Evolutionary conservation across 1,140 invertebrate species (phyloP), one percentile per base, ranked within the genome.

Genomic region (Scylla paramamosain): DNA sequence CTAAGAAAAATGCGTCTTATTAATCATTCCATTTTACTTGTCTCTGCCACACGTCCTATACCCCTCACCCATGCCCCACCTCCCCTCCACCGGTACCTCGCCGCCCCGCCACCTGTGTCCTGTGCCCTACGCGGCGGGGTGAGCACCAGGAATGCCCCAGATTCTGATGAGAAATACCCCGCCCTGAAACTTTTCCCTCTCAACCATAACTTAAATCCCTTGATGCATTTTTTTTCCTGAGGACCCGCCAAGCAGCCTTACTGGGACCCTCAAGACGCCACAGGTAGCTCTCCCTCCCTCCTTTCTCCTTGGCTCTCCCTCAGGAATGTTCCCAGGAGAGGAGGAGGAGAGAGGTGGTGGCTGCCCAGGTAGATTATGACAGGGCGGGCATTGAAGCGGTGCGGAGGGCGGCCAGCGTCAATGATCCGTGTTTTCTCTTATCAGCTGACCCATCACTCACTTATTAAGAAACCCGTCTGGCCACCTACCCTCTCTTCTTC

Each of bases 281-380:
- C 12, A 77, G 20, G 67, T 20, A 77, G 67, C 39, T 90, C 39
- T 39, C 39, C 8, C 20, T 77, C 67, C 67, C 67, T n/a, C 67
- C n/a, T n/a, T 77, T 20, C 67, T 77, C 67, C 67, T 77, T 77
- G 20, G 0, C n/a, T n/a, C 67, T 10, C 4, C 12, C 39, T 48
- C 39, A 89, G 88, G 88, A 89, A 89, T 89, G 31, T 46, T 89
- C 88, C 48, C 39, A 89, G 88, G 88, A 0, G 48, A 32, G 86
- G 31, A 31, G 14, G 28, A 32, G 14, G 83, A 31, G 14, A 31
- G 86, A 88, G 86, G 86, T 88, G 45, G 88, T 39, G 31, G 28
- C 52, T 20, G 67, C 20, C 67, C 67, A n/a, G 67, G 67, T 77
- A 77, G 67, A 25, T 77, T 77, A 77, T 77, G 67, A 77, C 67